Percentiles rank a stretch among this genome's conserved stretches.
phyloP scores from a whole-genome alignment of 1,140 invertebrate genomes.

The Cherax destructor region DNA sequence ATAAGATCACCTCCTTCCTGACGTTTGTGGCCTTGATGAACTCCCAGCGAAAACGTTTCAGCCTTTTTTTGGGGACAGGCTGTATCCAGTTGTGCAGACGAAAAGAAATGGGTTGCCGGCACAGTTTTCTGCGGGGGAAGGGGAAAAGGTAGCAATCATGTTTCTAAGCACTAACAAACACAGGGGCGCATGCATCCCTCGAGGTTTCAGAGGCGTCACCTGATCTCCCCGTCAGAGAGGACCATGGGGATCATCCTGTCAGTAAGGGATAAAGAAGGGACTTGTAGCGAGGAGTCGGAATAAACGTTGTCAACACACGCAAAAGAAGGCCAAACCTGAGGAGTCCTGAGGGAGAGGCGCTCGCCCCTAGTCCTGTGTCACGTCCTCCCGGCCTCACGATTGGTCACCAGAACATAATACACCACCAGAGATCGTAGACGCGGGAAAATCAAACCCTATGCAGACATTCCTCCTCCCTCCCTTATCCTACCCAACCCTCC shows the following conservation, averaged over 20 bases:
- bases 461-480: conserved; percentile 24
- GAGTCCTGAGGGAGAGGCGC: conserved; percentile 49
- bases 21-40: not conserved
- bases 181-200: not conserved
- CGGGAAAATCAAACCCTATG: conserved; percentile 68
- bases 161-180: not conserved
- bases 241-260: conserved; percentile 14
- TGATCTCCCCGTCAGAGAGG: conserved; percentile 1
- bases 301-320: conserved; percentile 65
- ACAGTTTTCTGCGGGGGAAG: not conserved
- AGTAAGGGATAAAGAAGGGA: not conserved
- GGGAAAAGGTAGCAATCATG: not conserved
- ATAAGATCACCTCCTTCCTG: not conserved
- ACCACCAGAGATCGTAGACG: conserved; percentile 65
- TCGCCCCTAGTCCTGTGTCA: conserved; percentile 57
- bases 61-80: not conserved
- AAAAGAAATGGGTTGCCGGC: not conserved
- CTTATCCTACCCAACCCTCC: conserved; percentile 12
- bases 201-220: not conserved
- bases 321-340: conserved; percentile 53
- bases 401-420: conserved; percentile 68
- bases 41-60: not conserved
- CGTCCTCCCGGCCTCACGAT: conserved; percentile 43
- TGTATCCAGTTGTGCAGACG: not conserved
- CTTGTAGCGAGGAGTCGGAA: conserved; percentile 35